Base-by-base conservation (phyloP, 2,113 vertebrate genomes). In the Diphyllodes magnificus region DNA sequence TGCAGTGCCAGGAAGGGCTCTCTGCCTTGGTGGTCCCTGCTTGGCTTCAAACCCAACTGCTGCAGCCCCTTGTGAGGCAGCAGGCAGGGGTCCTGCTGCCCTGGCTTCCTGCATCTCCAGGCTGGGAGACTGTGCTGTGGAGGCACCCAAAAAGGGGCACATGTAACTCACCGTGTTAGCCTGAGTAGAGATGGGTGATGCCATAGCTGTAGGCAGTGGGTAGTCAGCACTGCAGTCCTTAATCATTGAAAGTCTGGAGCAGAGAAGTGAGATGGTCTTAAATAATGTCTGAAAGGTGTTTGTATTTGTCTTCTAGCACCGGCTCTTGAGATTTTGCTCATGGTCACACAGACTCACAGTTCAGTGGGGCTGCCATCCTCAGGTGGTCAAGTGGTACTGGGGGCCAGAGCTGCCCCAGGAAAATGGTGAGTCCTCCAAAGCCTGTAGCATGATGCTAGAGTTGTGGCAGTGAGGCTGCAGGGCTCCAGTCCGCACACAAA, bases 331-430 rank as follows among this genome's bases (percentile, higher is more conserved):
- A 14, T 79, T 78, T 90, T 45, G 25, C 25, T 80, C 4, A 1
- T 13, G 50, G 30, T 15, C 45, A 27, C 11, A 5, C 3, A 2
- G 50, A n/a, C 10, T 37, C 0, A 0, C 40, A 76, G 45, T 28
- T 59, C 13, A 7, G n/a, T 27, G n/a, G n/a, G n/a, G 31, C 8
- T 37, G 69, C 35, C 15, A 6, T 57, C 69, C 30, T 70, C 6
- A 9, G 56, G 27, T 3, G 2, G 7, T 33, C 24, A 69, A 22
- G 20, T 3, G 4, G 31, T 35, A 82, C 53, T 39, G 16, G 30
- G 24, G 11, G 18, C 13, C 69, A 54, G 27, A 42, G 7, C 24
- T 40, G 13, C 60, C 64, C 51, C 56, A 71, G 65, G 47, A 84
- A 56, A 78, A 47, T 14, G 7, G 23, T 2, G 2, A 59, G 49